phyloP scores from a whole-genome alignment of 2,797 vertebrate genomes.

The Neoniphon sammara region DNA sequence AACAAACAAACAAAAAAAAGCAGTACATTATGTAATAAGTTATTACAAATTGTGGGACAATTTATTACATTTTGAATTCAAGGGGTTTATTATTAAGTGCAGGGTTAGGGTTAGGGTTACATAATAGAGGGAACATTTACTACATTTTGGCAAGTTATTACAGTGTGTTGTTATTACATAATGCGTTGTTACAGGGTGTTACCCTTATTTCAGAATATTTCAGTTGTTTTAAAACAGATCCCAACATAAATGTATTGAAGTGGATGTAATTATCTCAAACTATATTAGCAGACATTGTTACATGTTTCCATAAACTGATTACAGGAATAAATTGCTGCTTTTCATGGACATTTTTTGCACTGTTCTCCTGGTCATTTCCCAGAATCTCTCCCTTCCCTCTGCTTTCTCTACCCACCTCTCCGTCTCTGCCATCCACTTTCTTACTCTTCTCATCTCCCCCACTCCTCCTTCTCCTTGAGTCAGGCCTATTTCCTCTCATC shows the following conservation, averaged over 20 bases:
- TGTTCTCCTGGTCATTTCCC: conserved; percentile 9
- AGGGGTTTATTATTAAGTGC: too few species aligned
- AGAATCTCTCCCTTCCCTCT: not conserved
- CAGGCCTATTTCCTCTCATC: conserved; percentile 63
- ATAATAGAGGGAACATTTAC: too few species aligned
- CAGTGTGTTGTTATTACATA: too few species aligned
- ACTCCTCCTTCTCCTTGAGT: conserved; percentile 50
- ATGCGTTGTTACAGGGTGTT: too few species aligned
- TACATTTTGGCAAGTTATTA: too few species aligned
- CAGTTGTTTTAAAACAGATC: not conserved
- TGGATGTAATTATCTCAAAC: not conserved
- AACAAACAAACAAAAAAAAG: too few species aligned
- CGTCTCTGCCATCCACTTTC: conserved; percentile 21
- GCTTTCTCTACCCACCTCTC: conserved; percentile 22
- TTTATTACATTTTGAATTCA: too few species aligned
- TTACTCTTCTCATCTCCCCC: conserved; percentile 3
- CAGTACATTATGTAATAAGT: too few species aligned
- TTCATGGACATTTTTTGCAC: conserved; percentile 15
- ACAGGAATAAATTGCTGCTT: conserved; percentile 14
- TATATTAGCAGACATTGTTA: not conserved
- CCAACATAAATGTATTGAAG: not conserved
- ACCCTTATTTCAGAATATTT: not conserved
- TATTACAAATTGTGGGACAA: too few species aligned
- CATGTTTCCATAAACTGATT: not conserved
- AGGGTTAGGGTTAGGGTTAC: too few species aligned